Evolutionary conservation across 1,140 invertebrate species (phyloP).

Genomic region (Cydia pomonella): DNA sequence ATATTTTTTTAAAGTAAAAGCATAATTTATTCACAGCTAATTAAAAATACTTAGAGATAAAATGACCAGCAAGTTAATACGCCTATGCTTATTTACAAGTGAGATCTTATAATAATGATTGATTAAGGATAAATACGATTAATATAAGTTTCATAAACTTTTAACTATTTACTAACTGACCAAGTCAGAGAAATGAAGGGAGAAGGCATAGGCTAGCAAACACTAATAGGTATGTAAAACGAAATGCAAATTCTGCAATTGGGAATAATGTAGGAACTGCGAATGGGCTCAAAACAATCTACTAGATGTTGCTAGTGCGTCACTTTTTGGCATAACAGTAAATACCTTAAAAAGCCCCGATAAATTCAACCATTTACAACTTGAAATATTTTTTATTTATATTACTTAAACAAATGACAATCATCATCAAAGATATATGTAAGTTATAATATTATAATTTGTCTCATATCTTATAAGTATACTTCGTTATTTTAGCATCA

Average conservation of each 20-base stretch:
- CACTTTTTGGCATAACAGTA: conserved; percentile 11
- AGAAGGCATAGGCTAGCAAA: conserved; percentile 62
- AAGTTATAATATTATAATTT: not conserved
- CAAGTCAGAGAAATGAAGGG: conserved; percentile 46
- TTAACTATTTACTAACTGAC: conserved; percentile 44
- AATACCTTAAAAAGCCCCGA: not conserved
- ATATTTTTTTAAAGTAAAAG: conserved; percentile 19
- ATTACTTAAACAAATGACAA: conserved; percentile 1
- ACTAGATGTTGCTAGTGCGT: not conserved
- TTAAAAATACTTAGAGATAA: conserved; percentile 38
- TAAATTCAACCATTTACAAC: not conserved
- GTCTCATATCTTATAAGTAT: no score
- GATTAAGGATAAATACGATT: conserved; percentile 46
- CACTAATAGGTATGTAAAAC: conserved; percentile 50
- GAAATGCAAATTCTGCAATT: conserved; percentile 19
- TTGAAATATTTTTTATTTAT: not conserved
- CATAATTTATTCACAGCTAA: conserved; percentile 24
- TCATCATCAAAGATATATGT: not conserved
- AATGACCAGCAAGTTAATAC: conserved; percentile 36
- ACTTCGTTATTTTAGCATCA: no score
- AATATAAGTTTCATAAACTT: conserved; percentile 67
- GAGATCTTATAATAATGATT: conserved; percentile 62
- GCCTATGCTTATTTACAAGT: conserved; percentile 63
- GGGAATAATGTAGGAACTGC: conserved; percentile 12
- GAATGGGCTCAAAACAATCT: conserved; percentile 30